A percentile compares a stretch with the other conserved stretches of the same genome.
Evolutionary conservation across 1,140 invertebrate species (phyloP).

Genomic region (Drosophila virilis): DNA sequence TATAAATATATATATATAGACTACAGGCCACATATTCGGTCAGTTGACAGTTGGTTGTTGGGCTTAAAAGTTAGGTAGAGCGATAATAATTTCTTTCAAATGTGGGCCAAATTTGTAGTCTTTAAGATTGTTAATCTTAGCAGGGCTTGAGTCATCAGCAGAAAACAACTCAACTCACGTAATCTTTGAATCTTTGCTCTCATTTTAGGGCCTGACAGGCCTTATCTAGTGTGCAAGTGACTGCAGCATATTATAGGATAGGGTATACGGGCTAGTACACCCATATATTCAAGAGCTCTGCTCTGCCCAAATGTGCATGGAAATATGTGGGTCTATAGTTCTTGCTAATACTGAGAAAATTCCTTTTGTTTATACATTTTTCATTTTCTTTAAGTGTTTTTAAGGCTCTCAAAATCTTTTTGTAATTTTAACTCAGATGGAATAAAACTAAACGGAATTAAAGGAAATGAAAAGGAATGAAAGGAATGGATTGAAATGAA

Average conservation of each 20-base stretch:
- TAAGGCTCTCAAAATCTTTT: too few relatives aligned
- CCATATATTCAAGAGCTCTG: constrained; percentile 3
- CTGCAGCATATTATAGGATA: background rate
- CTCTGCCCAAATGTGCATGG: background rate
- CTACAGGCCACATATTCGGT: background rate
- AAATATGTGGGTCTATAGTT: constrained; percentile 7
- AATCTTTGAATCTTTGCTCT: constrained; percentile 19
- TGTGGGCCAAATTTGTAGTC: constrained; percentile 35
- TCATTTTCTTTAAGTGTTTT: background rate
- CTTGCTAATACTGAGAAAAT: background rate
- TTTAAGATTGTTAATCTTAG: constrained; percentile 12
- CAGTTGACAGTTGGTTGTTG: constrained; percentile 33
- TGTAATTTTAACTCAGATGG: too few relatives aligned
- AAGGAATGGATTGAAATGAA: background rate
- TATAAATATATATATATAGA: background rate
- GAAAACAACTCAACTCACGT: background rate
- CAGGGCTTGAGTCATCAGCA: constrained; percentile 18
- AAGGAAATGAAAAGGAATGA: background rate
- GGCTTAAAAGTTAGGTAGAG: background rate
- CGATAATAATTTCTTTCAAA: constrained; percentile 25
- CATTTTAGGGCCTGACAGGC: background rate
- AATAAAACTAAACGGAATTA: too few relatives aligned
- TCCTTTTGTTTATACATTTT: too few relatives aligned
- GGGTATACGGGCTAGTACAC: constrained; percentile 4
- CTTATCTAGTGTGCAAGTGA: background rate